Evolutionary conservation across 2,113 vertebrate species (phyloP), one percentile per base, ranked within the genome.

Genomic region (Neoarius graeffei): DNA sequence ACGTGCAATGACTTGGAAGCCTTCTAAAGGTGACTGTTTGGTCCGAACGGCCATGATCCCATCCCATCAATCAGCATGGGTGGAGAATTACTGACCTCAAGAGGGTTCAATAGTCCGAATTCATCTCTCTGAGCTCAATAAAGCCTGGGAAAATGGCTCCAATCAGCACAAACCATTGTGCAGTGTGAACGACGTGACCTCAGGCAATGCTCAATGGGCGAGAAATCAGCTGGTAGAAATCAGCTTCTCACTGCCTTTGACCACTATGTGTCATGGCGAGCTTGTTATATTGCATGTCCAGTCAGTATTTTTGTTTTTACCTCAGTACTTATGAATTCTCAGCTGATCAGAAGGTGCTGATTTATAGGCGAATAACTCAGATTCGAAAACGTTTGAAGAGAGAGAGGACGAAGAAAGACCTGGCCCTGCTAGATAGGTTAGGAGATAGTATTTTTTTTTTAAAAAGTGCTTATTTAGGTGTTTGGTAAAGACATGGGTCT

Each of bases 61-160:
- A 85, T 88, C 89, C 3, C 42, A 42, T 42, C 42, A 90, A 66
- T 88, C 89, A 91, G 85, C 81, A 35, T 35, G 27, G 77, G 64
- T 10, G 56, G 81, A 87, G 87, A 81, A 76, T 89, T 90, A 76
- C 87, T 79, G 83, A 83, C 76, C 69, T 71, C 86, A 66, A 59
- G 88, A 84, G 83, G 52, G 23, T 64, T 81, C 83, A 74, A 59
- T 76, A 84, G 9, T 86, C 60, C 80, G 73, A 84, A 66, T 89
- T 54, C 66, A 86, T 83, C 84, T 62, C 84, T 54, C 54, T 35
- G 27, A 85, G 59, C n/a, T 62, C 17, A 42, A 85, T 57, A 86
- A 59, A 20, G 87, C 42, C 71, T 64, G 83, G 60, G 87, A 82
- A 85, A 81, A 54, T 35, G n/a, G 27, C 79, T 81, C 56, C 79